phyloP scores from a whole-genome alignment of 2,888 invertebrate species.

The Eremobia ochroleuca region DNA sequence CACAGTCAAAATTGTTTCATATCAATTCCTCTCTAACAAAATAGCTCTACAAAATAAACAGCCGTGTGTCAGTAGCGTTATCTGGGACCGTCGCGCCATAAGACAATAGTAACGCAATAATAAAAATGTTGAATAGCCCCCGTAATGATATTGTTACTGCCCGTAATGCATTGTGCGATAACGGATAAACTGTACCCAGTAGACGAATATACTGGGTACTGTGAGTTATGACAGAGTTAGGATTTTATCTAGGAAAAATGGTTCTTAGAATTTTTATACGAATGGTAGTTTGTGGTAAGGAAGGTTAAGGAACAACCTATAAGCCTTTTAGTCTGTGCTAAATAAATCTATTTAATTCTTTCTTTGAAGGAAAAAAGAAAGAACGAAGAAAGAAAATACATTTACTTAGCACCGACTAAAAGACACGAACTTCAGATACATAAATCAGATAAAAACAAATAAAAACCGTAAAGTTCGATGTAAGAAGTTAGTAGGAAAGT shows the following conservation, averaged over 20 bases:
- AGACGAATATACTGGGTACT: constrained; percentile 77
- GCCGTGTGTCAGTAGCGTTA: constrained; percentile 79
- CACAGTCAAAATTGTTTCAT: background rate
- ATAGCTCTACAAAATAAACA: constrained; percentile 12
- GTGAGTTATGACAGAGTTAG: constrained; percentile 59
- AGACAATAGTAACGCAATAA: constrained; percentile 91
- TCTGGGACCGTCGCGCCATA: constrained; percentile 88
- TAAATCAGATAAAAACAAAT: too few species aligned
- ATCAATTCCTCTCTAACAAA: background rate
- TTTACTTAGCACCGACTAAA: too few species aligned
- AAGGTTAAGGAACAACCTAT: background rate
- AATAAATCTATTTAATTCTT: too few species aligned
- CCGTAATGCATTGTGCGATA: constrained; percentile 89
- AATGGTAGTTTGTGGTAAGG: background rate
- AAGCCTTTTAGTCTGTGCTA: too few species aligned
- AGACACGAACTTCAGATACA: too few species aligned
- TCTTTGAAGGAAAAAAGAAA: too few species aligned
- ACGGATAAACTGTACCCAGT: constrained; percentile 91
- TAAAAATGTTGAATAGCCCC: constrained; percentile 91
- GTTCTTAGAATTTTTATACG: constrained; percentile 9
- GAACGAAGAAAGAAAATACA: too few species aligned
- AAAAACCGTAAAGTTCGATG: too few species aligned
- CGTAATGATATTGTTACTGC: constrained; percentile 89
- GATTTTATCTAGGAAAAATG: constrained; percentile 47
- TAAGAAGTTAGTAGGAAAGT: too few species aligned